phyloP scores from a whole-genome alignment of 2,888 invertebrate species.

The Cremastinae sp. region DNA sequence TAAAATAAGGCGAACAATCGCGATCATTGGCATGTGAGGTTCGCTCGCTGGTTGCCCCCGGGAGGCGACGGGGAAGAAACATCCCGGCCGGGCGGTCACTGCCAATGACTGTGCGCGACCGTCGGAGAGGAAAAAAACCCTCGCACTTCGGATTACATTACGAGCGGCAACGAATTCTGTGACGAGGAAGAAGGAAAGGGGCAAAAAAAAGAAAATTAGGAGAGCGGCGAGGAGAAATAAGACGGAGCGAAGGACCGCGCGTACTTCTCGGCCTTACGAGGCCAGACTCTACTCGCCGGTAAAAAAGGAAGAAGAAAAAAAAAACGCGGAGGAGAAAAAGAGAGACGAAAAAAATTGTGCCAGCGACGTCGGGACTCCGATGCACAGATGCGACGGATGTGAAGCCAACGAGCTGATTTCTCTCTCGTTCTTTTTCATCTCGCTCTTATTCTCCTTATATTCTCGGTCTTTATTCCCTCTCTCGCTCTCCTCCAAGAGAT shows the following conservation, averaged over 20 bases:
- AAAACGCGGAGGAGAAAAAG: slow-evolving; percentile 48
- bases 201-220: neutral
- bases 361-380: slow-evolving; percentile 67
- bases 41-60: no score
- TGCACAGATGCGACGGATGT: slow-evolving; percentile 79
- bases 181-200: no score
- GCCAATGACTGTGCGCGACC: no score
- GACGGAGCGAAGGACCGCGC: slow-evolving; percentile 11
- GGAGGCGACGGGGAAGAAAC: no score
- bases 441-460: no score
- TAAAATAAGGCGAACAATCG: neutral
- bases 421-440: neutral
- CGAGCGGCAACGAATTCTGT: slow-evolving; percentile 17
- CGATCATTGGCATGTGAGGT: neutral
- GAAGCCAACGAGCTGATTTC: slow-evolving; percentile 64
- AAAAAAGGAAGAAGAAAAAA: slow-evolving; percentile 20
- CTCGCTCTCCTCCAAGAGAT: slow-evolving; percentile 20
- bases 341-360: slow-evolving; percentile 54
- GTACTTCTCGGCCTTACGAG: slow-evolving; percentile 8
- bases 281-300: slow-evolving; percentile 17
- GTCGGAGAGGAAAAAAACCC: no score
- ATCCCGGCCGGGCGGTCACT: no score
- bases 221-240: slow-evolving; percentile 7
- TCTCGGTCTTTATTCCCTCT: no score
- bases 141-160: no score